These are phyloP conservation scores for Priocnemis perturbator DNA, from an alignment of 2,888 invertebrate species.

Conservation along the genomic window DNA sequence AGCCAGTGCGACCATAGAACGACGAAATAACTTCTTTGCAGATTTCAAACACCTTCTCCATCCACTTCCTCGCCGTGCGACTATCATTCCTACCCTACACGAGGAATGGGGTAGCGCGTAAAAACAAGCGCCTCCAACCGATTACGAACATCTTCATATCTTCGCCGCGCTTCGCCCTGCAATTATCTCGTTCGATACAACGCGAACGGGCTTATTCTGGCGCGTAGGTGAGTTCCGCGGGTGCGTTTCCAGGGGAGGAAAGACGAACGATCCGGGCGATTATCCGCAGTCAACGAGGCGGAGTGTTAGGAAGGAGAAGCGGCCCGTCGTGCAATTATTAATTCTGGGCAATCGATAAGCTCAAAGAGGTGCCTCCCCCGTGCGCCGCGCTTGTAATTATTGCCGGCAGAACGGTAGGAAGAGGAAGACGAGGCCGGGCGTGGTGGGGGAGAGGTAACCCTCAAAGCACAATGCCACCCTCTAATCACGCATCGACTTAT, in stretches of 20 bases:
- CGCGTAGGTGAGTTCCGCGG: neutral
- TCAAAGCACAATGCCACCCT: slow-evolving; percentile 73
- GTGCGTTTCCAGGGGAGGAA: slow-evolving; percentile 12
- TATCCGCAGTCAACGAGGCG: slow-evolving; percentile 49
- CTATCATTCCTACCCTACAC: too few relatives aligned
- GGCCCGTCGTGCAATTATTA: slow-evolving; percentile 70
- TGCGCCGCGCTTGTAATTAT: slow-evolving; percentile 71
- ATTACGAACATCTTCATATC: too few relatives aligned
- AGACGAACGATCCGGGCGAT: slow-evolving; percentile 52
- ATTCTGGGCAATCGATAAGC: slow-evolving; percentile 73
- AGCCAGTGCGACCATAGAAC: too few relatives aligned
- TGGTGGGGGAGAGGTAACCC: slow-evolving; percentile 43
- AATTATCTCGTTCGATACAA: neutral
- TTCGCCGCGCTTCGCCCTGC: neutral
- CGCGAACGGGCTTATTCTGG: neutral
- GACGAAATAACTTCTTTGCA: too few relatives aligned
- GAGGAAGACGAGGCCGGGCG: slow-evolving; percentile 33
- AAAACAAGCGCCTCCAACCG: too few relatives aligned
- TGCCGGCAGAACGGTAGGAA: slow-evolving; percentile 57
- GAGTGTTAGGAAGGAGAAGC: slow-evolving; percentile 39
- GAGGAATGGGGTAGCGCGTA: too few relatives aligned
- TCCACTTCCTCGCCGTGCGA: too few relatives aligned
- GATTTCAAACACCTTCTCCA: too few relatives aligned
- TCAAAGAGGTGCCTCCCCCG: slow-evolving; percentile 65
- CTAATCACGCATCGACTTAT: slow-evolving; percentile 75